Evolutionary conservation across 2,888 invertebrate species (phyloP).

Genomic region (Frankliniella fusca): DNA sequence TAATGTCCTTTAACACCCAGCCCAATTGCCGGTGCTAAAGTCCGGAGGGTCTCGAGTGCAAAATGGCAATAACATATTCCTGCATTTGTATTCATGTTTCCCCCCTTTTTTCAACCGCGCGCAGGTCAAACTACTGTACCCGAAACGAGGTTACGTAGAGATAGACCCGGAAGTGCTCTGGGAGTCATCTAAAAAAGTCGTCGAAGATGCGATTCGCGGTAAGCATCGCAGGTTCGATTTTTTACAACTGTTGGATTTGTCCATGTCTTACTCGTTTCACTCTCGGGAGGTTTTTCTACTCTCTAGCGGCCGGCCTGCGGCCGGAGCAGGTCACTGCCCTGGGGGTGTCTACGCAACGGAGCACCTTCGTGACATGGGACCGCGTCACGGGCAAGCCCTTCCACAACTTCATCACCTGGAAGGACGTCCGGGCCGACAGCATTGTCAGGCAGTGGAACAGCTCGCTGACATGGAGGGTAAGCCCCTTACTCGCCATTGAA

Average conservation of each 20-base stretch:
- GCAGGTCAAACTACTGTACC: slow-evolving; percentile 74
- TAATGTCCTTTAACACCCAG: neutral
- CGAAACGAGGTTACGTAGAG: slow-evolving; percentile 76
- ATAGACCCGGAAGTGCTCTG: slow-evolving; percentile 82
- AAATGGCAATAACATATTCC: neutral
- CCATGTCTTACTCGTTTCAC: neutral
- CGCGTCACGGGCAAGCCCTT: slow-evolving; percentile 66
- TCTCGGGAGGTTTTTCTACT: neutral
- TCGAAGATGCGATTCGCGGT: slow-evolving; percentile 59
- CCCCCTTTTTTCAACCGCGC: slow-evolving; percentile 3
- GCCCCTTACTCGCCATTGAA: slow-evolving; percentile 33
- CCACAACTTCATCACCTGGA: slow-evolving; percentile 88
- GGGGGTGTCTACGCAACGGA: slow-evolving; percentile 77
- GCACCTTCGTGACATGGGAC: slow-evolving; percentile 82
- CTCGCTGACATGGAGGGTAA: slow-evolving; percentile 65
- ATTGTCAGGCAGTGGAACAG: slow-evolving; percentile 73
- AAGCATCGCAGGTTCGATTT: neutral
- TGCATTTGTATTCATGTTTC: neutral
- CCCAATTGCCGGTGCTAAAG: neutral
- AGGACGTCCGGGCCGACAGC: slow-evolving; percentile 72
- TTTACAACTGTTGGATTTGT: no score
- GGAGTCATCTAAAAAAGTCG: slow-evolving; percentile 62
- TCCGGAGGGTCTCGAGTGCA: neutral
- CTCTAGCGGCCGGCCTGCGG: slow-evolving; percentile 63
- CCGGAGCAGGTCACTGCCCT: slow-evolving; percentile 68